Base-by-base conservation (phyloP, 2,797 vertebrate genomes). In the Glyptemys insculpta region DNA sequence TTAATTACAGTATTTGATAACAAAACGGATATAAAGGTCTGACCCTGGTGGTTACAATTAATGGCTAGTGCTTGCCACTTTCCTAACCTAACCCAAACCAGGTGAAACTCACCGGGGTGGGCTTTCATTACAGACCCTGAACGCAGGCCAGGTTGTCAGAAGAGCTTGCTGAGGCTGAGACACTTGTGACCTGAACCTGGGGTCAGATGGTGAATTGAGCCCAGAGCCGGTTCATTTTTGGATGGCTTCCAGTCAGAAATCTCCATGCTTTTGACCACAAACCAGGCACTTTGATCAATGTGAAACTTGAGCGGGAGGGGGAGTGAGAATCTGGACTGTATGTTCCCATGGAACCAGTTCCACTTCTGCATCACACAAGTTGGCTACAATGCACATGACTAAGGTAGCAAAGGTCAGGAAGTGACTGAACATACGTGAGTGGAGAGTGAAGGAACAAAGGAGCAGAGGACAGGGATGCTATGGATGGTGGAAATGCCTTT, bases 51-150 rank as follows among this genome's bases (percentile, higher is more conserved):
- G 14, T 57, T 44, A 78, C 12, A 86, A n/a, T 53, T 54, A 57
- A 5, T 54, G 15, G 34, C 62, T 65, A 79, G 25, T 50, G 0
- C 0, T 0, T n/a, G 53, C 2, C 12, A 1, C 41, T 87, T 37
- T 23, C 0, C 0, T 80, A 89, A 10, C 11, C 8, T 10, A 2
- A 9, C 65, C 29, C 25, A 41, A 74, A 76, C 11, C 25, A 41
- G 15, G 27, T 10, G 15, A 44, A 19, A 81, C 34, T 76, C 54
- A 56, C 47, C 44, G 49, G 72, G 41, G 15, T 23, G 27, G 47
- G 47, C 12, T 87, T 41, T 62, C 34, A 11, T 79, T 59, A 62
- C 85, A 37, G 59, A 8, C 54, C 31, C 44, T 57, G 74, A 78
- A 37, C 21, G 8, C 52, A 86, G 47, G 47, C 11, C 44, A 79